Base-by-base conservation (phyloP, 2,797 vertebrate genomes). In the Chloroceryle amazona region DNA sequence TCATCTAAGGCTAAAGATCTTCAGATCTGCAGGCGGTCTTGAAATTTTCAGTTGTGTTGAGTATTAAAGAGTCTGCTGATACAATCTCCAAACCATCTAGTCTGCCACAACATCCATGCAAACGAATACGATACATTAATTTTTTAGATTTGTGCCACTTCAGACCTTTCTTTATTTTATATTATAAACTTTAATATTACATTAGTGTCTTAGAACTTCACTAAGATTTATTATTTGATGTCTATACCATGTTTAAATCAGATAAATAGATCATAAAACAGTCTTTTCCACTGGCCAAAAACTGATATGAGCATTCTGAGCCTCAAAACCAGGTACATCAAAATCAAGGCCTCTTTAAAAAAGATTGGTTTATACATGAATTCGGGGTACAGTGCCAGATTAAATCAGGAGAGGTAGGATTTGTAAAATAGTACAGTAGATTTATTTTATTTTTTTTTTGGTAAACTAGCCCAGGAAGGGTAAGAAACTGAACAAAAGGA, bases 401-500 rank as follows among this genome's bases (percentile, higher is more conserved):
- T 58, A 71, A 65, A 28, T 93, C 20, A 71, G 61, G 39, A 84
- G 39, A 73, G n/a, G 10, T 86, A 28, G 55, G 17, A 47, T 80
- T 80, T 87, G 60, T 73, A 74, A n/a, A 71, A 28, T 21, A 60
- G 15, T 4, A 6, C 3, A 54, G 35, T 81, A 58, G 63, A 46
- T 82, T 84, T 8, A 37, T 70, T 8, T 37, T 37, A 37, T 37
- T 90, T 81, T 23, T 23, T 22, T 47, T 47, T 47, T 47, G 86
- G 72, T 94, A 63, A 91, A 86, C 70, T 89, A 86, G 52, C 35
- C 31, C 72, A 15, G 79, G 67, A 91, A 89, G 22, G 33, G n/a
- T 93, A 89, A 85, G 91, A 72, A 81, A 52, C 44, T 49, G 46
- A 86, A 97, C 96, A 97, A 97, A 97, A 86, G 92, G 67, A 63